Conservation (phyloP, 2,888 invertebrate species). For the Antheraea yamamai region DNA sequence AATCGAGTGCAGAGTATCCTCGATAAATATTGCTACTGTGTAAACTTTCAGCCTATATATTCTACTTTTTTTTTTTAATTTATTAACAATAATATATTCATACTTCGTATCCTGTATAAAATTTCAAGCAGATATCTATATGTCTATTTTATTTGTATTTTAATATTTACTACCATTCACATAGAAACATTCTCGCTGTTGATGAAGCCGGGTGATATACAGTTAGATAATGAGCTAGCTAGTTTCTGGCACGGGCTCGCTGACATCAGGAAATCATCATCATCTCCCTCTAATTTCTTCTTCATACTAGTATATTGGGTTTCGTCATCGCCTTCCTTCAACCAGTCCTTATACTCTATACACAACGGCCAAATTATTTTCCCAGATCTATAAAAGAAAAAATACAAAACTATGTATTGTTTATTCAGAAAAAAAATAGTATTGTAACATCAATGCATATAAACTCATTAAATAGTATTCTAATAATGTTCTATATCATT, state of each 20-base stretch:
- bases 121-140: too few species aligned
- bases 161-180: constrained; percentile 11
- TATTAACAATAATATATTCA: too few species aligned
- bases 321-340: constrained; percentile 62
- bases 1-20: too few species aligned
- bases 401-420: too few species aligned
- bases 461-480: too few species aligned
- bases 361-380: constrained; percentile 78
- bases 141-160: background rate
- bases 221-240: constrained; percentile 60
- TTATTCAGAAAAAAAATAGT: too few species aligned
- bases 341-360: constrained; percentile 77
- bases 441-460: too few species aligned
- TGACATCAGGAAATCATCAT: constrained; percentile 69
- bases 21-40: too few species aligned
- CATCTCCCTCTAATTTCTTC: constrained; percentile 65
- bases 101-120: too few species aligned
- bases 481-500: too few species aligned
- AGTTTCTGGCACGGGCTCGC: constrained; percentile 60
- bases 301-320: constrained; percentile 67
- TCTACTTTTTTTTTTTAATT: too few species aligned
- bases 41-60: too few species aligned
- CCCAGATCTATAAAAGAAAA: constrained; percentile 64
- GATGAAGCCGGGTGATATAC: constrained; percentile 70
- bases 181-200: constrained; percentile 60